Percentiles rank a stretch among this genome's conserved stretches.
Evolutionary conservation across 1,140 invertebrate genomes (phyloP).

Genomic region (Eupristina koningsbergeri): DNA sequence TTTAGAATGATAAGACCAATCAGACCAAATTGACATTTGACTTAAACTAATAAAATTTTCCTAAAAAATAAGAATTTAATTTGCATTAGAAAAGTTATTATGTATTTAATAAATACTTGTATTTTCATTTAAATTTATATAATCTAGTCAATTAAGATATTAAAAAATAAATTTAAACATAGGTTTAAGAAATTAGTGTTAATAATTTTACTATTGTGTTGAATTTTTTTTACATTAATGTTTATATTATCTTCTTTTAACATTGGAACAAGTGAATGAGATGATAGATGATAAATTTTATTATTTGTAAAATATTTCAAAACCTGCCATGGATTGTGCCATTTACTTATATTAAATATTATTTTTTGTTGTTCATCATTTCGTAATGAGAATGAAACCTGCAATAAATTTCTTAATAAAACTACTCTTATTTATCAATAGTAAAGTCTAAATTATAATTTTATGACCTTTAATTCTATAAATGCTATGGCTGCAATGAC

Average conservation of each 20-base stretch:
- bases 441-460: constrained; percentile 15
- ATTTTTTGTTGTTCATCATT: constrained; percentile 58
- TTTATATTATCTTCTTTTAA: constrained; percentile 2
- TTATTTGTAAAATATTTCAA: constrained; percentile 49
- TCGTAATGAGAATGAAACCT: constrained; percentile 66
- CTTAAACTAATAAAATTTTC: constrained; percentile 43
- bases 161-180: neutral
- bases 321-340: constrained; percentile 55
- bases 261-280: constrained; percentile 13
- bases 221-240: neutral
- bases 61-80: constrained; percentile 7
- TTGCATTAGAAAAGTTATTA: constrained; percentile 46
- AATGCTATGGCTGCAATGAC: constrained; percentile 53
- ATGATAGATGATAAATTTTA: neutral
- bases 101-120: neutral
- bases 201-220: neutral
- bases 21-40: constrained; percentile 62
- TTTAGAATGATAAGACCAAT: constrained; percentile 55
- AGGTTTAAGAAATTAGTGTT: neutral
- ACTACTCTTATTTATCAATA: neutral
- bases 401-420: constrained; percentile 25
- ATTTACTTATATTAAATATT: constrained; percentile 57
- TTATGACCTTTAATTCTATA: constrained; percentile 54
- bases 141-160: constrained; percentile 13
- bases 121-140: constrained; percentile 5